A percentile compares a stretch with the other conserved stretches of the same genome.
These are phyloP conservation scores for rat (Rattus norvegicus) DNA, from an alignment of 2,113 vertebrate species.

Conservation along the genomic window DNA sequence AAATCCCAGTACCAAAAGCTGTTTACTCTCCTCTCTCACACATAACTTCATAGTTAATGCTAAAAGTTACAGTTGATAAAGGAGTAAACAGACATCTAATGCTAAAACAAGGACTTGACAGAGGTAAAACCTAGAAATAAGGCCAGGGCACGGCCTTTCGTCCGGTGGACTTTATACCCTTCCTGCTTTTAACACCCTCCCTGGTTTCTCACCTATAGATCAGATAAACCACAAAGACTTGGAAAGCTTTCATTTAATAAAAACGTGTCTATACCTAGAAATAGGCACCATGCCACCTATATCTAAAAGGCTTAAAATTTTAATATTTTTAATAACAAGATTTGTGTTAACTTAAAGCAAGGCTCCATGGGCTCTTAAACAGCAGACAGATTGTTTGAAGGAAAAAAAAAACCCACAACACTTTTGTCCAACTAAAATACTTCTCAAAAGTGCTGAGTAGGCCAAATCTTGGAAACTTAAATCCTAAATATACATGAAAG, in stretches of 20 bases:
- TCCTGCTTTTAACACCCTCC: neutral
- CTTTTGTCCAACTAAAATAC: slow-evolving; percentile 25
- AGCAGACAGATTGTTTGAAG: neutral
- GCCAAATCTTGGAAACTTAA: slow-evolving; percentile 19
- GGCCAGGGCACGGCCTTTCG: neutral
- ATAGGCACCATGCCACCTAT: neutral
- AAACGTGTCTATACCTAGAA: neutral
- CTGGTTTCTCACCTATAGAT: neutral
- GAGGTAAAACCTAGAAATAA: slow-evolving; percentile 63
- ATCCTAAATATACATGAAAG: neutral
- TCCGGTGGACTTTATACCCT: neutral
- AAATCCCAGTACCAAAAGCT: neutral
- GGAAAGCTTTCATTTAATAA: neutral
- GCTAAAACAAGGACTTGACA: neutral
- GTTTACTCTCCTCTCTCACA: neutral
- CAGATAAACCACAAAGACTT: slow-evolving; percentile 47
- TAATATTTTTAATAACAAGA: neutral
- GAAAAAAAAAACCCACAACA: neutral
- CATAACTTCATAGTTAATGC: neutral
- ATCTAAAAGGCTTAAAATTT: neutral
- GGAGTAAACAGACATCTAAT: slow-evolving; percentile 1
- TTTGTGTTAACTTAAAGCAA: slow-evolving; percentile 44
- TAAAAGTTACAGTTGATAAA: neutral
- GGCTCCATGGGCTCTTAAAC: neutral
- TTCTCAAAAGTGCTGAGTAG: slow-evolving; percentile 25